A percentile compares a stretch with the other conserved stretches of the same genome.
Evolutionary conservation across 2,797 vertebrate species (phyloP).

Genomic region (Eulemur mongoz): DNA sequence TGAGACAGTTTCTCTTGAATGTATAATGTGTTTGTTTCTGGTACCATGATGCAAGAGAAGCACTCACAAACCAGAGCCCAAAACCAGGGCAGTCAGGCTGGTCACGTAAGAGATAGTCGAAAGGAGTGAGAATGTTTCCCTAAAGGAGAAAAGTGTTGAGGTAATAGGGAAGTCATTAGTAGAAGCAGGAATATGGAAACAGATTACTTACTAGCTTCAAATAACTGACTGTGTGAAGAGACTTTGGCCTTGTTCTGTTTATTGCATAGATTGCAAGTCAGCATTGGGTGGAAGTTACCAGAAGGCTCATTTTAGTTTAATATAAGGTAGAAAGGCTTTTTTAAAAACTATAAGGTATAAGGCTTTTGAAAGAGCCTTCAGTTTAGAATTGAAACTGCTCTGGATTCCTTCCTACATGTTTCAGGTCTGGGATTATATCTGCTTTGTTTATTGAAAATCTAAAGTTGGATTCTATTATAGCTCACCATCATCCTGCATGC

Average conservation of each 20-base stretch:
- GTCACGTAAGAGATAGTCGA: background rate
- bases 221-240: background rate
- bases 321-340: background rate
- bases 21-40: background rate
- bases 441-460: background rate
- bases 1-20: background rate
- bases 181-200: background rate
- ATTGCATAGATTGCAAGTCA: background rate
- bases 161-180: background rate
- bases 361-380: background rate
- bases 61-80: background rate
- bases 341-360: background rate
- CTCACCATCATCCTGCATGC: background rate
- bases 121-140: background rate
- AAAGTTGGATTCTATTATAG: background rate
- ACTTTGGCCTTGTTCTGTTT: background rate
- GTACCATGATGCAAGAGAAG: background rate
- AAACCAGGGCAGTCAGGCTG: background rate
- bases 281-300: background rate
- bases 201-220: background rate
- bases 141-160: background rate
- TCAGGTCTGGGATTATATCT: background rate
- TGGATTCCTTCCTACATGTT: background rate
- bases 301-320: background rate
- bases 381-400: background rate